Evolutionary conservation across 2,797 vertebrate genomes (phyloP).

Genomic region (Balearica regulorum): DNA sequence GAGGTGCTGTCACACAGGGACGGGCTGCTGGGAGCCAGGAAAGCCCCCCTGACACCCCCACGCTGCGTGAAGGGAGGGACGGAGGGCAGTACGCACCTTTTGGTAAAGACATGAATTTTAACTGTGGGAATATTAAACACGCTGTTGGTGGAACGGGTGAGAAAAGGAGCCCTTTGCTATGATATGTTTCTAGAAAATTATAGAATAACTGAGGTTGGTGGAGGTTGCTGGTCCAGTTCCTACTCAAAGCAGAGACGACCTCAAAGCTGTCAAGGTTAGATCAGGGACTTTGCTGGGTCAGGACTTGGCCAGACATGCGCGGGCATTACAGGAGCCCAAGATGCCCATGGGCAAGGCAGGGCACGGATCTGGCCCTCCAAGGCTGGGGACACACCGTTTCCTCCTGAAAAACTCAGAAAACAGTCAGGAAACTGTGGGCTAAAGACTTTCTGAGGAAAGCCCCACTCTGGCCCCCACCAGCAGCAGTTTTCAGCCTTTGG

Average conservation of each 20-base stretch:
- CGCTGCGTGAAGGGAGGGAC: rapidly evolving
- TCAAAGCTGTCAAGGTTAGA: background rate
- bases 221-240: background rate
- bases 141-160: background rate
- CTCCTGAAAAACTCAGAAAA: background rate
- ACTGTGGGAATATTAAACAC: background rate
- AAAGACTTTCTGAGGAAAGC: background rate
- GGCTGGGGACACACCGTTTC: background rate
- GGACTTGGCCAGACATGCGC: background rate
- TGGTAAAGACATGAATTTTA: background rate
- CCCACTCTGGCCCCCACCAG: rapidly evolving
- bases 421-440: background rate
- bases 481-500: background rate
- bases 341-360: background rate
- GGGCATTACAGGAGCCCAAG: rapidly evolving
- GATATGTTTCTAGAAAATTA: background rate
- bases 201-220: background rate
- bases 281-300: background rate
- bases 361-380: background rate
- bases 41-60: background rate
- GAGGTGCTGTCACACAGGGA: background rate
- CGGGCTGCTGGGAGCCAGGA: background rate
- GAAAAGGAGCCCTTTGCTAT: background rate
- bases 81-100: background rate
- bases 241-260: background rate